A percentile compares a stretch with the other conserved stretches of the same genome.
These are phyloP conservation scores for Halichoerus grypus DNA, from an alignment of 2,113 vertebrate species.

Conservation along the genomic window DNA sequence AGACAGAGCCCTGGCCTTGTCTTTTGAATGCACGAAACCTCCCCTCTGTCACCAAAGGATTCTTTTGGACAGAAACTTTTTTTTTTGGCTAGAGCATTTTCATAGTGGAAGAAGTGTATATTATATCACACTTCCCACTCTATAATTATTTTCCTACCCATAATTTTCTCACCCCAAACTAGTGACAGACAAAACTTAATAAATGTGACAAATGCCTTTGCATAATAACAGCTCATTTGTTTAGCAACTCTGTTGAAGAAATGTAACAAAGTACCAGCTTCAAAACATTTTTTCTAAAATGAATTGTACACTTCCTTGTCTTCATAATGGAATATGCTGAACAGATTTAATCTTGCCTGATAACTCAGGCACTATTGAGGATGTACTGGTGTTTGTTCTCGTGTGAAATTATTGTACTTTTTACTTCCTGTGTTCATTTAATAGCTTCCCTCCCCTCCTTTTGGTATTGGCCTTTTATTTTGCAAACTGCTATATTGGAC, in stretches of 20 bases:
- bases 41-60: conserved; percentile 1
- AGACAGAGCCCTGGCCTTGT: neutral
- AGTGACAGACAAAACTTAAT: neutral
- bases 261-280: neutral
- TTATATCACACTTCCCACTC: neutral
- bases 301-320: neutral
- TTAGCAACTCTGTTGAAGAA: conserved; percentile 24
- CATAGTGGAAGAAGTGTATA: neutral
- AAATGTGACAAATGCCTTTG: conserved; percentile 4
- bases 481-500: neutral
- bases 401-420: neutral
- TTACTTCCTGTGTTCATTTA: neutral
- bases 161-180: conserved; percentile 15
- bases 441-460: neutral
- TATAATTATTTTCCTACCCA: conserved; percentile 17
- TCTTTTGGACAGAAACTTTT: neutral
- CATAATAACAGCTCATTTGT: conserved; percentile 35
- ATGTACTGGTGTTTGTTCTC: neutral
- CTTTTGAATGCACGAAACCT: neutral
- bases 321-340: neutral
- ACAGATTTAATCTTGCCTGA: neutral
- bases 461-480: neutral
- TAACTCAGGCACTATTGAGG: neutral
- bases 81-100: conserved; percentile 35
- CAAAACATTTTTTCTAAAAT: conserved; percentile 23